Evolutionary conservation across 2,888 invertebrate genomes (phyloP).

Genomic region (Stenurella melanura): DNA sequence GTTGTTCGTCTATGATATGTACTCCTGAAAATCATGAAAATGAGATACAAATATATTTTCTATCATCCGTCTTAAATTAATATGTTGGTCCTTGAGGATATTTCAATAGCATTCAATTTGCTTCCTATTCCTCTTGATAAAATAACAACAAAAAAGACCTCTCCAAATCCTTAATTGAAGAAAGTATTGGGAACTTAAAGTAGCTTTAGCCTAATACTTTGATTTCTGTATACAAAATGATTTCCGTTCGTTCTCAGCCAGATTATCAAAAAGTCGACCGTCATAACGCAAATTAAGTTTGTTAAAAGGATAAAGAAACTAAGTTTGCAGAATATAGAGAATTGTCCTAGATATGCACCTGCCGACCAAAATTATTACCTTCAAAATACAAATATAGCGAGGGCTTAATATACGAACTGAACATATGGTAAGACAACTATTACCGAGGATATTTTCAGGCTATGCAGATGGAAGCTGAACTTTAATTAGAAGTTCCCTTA

Average conservation of each 20-base stretch:
- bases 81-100: constrained; percentile 1
- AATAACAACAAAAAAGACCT: constrained; percentile 1
- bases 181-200: not conserved
- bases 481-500: not conserved
- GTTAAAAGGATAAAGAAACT: constrained; percentile 1
- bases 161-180: not conserved
- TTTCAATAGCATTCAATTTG: not conserved
- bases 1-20: too few relatives aligned
- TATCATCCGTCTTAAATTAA: not conserved
- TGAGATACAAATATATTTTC: not conserved
- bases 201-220: constrained; percentile 3
- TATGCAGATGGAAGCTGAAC: not conserved
- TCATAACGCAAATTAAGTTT: constrained; percentile 3
- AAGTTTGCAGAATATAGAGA: not conserved
- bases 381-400: not conserved
- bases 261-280: not conserved
- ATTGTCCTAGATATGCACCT: constrained; percentile 7
- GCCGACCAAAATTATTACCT: constrained; percentile 2
- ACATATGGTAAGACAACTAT: constrained; percentile 2
- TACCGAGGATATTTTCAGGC: not conserved
- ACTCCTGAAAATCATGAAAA: not conserved
- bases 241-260: not conserved
- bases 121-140: constrained; percentile 7
- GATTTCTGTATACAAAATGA: not conserved
- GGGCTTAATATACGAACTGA: not conserved